Base-by-base conservation (phyloP, 1,140 invertebrate genomes). In the Macrotrachela quadricornifera region DNA sequence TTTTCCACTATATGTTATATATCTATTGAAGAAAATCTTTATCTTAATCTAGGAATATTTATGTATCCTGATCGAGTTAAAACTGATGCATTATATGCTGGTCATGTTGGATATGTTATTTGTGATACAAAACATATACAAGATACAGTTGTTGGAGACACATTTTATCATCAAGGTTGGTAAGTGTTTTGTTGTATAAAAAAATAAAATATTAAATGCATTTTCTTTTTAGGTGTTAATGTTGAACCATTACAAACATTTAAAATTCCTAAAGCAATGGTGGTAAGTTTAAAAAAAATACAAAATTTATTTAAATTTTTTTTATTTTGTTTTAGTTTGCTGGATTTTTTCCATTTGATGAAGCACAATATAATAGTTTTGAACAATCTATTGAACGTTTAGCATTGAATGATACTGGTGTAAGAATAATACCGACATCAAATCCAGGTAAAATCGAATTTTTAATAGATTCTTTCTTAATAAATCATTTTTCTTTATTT, bases 331-430 rank as follows among this genome's bases (percentile, higher is more conserved):
- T 13, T 75, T 9, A 72, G 57, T 95, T 82, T 73, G 85, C 87
- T 58, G 90, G 90, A 0, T 74, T 96, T 49, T 97, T 82, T 71
- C 90, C 92, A 1, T 73, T 80, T 40, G 85, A 94, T 68, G 82
- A 88, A 62, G 81, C 83, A 3, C 79, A 92, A 62, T 80, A 82
- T 64, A 60, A 73, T 13, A 70, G 72, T 8, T 54, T 74, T 37
- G 62, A 65, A 62, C 77, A 73, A 63, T 85, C 91, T 39, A 80
- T 97, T 45, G 83, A 88, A 50, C 87, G 87, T 70, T 72, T 96
- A 46, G 74, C 78, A 16, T 70, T 96, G n/a, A 96, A 95, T 72
- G 92, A 96, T 73, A 80, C 82, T 47, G 86, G 84, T 61, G 87
- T 96, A 3, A 76, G 75, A 16, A 69, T 90, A 1, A 70, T 47